Evolutionary conservation across 2,113 vertebrate genomes (phyloP).

Genomic region (Collichthys lucidus): DNA sequence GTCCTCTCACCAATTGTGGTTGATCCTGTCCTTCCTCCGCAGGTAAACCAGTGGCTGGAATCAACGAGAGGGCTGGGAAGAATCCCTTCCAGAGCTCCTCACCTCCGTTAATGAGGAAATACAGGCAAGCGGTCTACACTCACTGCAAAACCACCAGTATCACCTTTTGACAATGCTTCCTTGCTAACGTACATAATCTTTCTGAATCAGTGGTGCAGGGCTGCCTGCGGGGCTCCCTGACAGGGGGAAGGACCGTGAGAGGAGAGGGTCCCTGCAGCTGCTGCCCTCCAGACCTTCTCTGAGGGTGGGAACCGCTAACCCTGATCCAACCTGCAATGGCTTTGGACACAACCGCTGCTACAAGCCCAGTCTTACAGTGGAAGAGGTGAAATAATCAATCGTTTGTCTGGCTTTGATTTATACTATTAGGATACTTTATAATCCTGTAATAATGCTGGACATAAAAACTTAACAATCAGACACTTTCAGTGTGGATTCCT

Average conservation of each 20-base stretch:
- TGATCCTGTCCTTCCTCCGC: conserved; percentile 8
- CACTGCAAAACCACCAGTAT: neutral
- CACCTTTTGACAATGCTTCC: neutral
- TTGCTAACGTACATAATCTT: neutral
- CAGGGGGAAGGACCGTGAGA: conserved; percentile 67
- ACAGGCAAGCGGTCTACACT: conserved; percentile 67
- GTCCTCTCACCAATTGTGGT: neutral
- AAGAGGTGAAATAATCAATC: conserved; percentile 75
- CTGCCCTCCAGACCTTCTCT: conserved; percentile 70
- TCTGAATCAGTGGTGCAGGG: conserved; percentile 61
- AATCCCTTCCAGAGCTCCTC: conserved; percentile 71
- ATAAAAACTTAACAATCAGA: no score
- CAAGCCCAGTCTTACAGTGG: conserved; percentile 83
- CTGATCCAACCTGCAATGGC: conserved; percentile 55
- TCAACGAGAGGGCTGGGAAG: conserved; percentile 60
- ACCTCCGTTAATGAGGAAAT: conserved; percentile 77
- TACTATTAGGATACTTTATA: neutral
- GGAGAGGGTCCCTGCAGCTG: conserved; percentile 77
- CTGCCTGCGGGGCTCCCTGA: conserved; percentile 68
- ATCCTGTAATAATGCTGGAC: neutral
- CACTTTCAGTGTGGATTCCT: no score
- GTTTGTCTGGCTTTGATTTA: neutral
- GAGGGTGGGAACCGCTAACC: conserved; percentile 42
- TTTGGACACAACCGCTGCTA: conserved; percentile 70
- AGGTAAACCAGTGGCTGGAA: conserved; percentile 78